Evolutionary conservation across 2,113 vertebrate genomes (phyloP).

Genomic region (Nothoprocta pentlandii): DNA sequence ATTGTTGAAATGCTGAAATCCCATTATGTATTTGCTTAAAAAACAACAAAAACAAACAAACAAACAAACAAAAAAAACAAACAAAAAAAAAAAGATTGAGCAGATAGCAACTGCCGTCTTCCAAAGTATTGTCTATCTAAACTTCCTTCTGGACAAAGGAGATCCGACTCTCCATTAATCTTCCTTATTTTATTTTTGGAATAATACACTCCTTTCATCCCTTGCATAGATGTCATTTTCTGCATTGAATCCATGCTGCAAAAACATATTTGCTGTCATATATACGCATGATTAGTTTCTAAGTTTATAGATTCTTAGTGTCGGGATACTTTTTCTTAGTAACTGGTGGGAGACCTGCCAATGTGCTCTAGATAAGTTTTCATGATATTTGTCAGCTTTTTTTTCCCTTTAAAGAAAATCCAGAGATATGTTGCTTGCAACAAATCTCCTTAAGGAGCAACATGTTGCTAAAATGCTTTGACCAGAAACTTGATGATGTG

Average conservation of each 20-base stretch:
- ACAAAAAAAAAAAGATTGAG: neutral
- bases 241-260: neutral
- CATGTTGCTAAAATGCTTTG: neutral
- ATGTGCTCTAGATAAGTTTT: neutral
- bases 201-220: neutral
- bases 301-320: neutral
- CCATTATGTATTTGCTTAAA: neutral
- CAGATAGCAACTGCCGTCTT: neutral
- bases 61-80: no score
- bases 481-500: neutral
- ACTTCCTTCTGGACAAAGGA: neutral
- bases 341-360: neutral
- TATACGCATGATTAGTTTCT: neutral
- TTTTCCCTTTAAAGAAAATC: neutral
- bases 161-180: neutral
- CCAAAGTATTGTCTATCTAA: neutral
- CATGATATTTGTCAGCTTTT: fast-evolving
- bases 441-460: neutral
- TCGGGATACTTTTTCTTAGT: neutral
- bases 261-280: neutral
- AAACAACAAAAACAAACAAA: no score
- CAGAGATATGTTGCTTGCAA: neutral
- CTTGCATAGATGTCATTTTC: neutral
- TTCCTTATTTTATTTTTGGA: neutral
- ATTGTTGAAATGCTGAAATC: neutral